Conservation (phyloP, 2,888 invertebrate species). For the Drosophila mettleri region DNA sequence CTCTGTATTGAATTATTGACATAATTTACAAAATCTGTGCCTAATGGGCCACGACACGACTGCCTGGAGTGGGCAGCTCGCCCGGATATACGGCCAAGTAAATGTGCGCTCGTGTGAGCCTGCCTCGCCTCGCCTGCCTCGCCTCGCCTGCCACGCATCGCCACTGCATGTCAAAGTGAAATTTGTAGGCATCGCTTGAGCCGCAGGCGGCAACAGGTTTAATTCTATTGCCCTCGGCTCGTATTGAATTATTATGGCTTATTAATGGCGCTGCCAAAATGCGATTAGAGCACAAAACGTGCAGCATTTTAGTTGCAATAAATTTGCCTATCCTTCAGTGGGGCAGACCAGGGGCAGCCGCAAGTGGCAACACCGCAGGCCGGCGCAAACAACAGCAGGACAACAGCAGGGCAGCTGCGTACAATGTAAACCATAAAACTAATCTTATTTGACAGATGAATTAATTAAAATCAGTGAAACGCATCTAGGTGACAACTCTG, state of each 20-base stretch:
- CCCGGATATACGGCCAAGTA: slow-evolving; percentile 33
- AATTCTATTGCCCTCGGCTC: slow-evolving; percentile 68
- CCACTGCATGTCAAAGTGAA: slow-evolving; percentile 31
- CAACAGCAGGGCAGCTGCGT: slow-evolving; percentile 37
- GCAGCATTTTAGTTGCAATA: slow-evolving; percentile 42
- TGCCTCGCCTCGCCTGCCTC: neutral
- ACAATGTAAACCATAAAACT: slow-evolving; percentile 81
- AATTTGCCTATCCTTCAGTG: slow-evolving; percentile 58
- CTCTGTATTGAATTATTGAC: slow-evolving; percentile 80
- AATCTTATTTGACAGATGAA: slow-evolving; percentile 84
- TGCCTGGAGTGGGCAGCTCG: slow-evolving; percentile 41
- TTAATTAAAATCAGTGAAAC: slow-evolving; percentile 82
- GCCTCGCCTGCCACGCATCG: neutral
- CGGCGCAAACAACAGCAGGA: slow-evolving; percentile 27
- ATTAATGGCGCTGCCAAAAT: slow-evolving; percentile 60
- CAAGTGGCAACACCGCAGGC: slow-evolving; percentile 51
- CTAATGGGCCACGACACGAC: slow-evolving; percentile 73
- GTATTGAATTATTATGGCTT: slow-evolving; percentile 75
- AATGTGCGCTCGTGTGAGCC: slow-evolving; percentile 20
- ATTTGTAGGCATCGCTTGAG: slow-evolving; percentile 29
- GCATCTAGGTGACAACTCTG: slow-evolving; percentile 70
- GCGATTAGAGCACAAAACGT: slow-evolving; percentile 42
- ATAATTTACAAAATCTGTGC: slow-evolving; percentile 79
- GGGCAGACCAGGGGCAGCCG: slow-evolving; percentile 40
- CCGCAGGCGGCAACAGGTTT: slow-evolving; percentile 65